Percentiles rank a stretch among this genome's conserved stretches.
Conservation (phyloP, 2,113 vertebrate species). For the Malurus elegans region DNA sequence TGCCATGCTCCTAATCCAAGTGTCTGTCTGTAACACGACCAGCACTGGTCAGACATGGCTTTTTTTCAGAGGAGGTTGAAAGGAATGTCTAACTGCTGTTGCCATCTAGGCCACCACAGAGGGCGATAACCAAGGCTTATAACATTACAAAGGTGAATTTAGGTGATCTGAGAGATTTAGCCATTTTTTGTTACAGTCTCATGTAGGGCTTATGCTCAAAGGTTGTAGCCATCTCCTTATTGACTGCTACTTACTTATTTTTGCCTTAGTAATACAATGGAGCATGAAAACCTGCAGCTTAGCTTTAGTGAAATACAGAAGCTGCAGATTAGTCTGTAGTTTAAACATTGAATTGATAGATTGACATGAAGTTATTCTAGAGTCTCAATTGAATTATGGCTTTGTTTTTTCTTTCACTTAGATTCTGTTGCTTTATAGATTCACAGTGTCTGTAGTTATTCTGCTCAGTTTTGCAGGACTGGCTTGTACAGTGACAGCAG, state of each 20-base stretch:
- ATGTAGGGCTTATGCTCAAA: background rate
- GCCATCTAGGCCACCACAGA: background rate
- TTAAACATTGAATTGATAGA: background rate
- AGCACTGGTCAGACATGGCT: fast-evolving
- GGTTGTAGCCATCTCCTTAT: background rate
- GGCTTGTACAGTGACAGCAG: background rate
- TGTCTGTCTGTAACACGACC: background rate
- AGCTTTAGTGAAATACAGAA: background rate
- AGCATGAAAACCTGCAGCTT: background rate
- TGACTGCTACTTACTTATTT: background rate
- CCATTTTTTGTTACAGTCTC: background rate
- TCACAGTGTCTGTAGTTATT: background rate
- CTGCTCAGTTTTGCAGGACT: background rate
- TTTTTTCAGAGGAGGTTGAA: background rate
- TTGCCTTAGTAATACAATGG: background rate
- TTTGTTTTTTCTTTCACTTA: background rate
- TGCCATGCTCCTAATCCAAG: background rate
- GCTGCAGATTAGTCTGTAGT: background rate
- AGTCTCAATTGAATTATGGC: background rate
- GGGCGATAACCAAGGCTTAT: background rate
- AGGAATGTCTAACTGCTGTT: background rate
- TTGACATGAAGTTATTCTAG: background rate
- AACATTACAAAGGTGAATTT: background rate
- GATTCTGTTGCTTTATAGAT: background rate
- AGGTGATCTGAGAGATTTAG: background rate